phyloP scores from a whole-genome alignment of 1,140 invertebrate species.

The Papilio xuthus region DNA sequence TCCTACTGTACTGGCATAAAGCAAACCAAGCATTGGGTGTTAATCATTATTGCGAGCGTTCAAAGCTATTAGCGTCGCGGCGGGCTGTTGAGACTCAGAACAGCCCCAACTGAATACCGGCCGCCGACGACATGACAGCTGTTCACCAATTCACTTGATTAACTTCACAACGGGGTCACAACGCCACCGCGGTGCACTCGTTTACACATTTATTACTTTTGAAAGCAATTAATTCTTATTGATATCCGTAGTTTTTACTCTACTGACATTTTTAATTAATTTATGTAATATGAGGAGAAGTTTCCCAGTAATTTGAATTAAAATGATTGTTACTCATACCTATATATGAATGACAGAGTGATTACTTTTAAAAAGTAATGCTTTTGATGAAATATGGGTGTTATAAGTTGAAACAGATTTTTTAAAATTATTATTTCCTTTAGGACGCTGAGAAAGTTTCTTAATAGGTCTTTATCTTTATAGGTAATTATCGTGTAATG shows the following conservation, averaged over 20 bases:
- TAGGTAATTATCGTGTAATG: too few species aligned
- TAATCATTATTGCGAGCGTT: slow-evolving; percentile 5
- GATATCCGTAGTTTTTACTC: background rate
- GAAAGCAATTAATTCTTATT: slow-evolving; percentile 17
- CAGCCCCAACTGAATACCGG: slow-evolving; percentile 13
- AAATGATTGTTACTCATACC: background rate
- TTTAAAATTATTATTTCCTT: background rate
- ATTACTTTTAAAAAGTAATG: background rate
- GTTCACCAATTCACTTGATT: slow-evolving; percentile 35
- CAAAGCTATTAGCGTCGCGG: slow-evolving; percentile 28
- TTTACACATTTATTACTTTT: background rate
- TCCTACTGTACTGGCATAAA: too few species aligned
- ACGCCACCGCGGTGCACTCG: background rate
- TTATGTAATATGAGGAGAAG: background rate
- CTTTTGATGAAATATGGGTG: background rate
- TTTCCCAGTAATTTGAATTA: background rate
- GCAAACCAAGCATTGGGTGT: background rate
- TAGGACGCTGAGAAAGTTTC: background rate
- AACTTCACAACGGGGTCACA: slow-evolving; percentile 36
- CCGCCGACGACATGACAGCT: slow-evolving; percentile 44
- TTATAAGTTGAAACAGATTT: background rate
- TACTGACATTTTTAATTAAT: background rate
- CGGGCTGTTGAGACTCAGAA: slow-evolving; percentile 14
- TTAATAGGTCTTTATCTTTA: too few species aligned
- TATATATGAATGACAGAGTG: background rate